Evolutionary conservation across 2,797 vertebrate species (phyloP).

Genomic region (Cirrhinus molitorella): DNA sequence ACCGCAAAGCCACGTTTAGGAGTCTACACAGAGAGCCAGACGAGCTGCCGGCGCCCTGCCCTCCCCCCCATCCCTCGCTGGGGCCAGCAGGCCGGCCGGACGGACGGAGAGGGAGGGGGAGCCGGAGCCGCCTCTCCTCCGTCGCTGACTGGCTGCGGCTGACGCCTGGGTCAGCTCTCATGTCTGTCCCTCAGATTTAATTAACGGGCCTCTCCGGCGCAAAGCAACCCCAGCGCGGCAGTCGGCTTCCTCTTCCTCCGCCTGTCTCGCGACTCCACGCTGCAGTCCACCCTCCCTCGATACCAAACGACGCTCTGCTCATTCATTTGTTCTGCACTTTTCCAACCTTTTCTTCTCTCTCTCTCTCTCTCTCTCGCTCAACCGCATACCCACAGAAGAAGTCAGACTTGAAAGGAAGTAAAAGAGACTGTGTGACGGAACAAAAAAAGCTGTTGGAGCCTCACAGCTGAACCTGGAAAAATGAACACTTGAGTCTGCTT

Average conservation of each 20-base stretch:
- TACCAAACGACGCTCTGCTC: slow-evolving; percentile 70
- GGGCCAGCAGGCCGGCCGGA: slow-evolving; percentile 61
- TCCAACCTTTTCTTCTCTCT: slow-evolving; percentile 65
- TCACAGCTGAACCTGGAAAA: slow-evolving; percentile 56
- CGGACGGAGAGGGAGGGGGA: slow-evolving; percentile 68
- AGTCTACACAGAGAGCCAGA: slow-evolving; percentile 79
- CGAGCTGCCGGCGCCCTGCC: slow-evolving; percentile 78
- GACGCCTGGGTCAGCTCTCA: slow-evolving; percentile 79
- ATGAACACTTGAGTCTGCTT: slow-evolving; percentile 21
- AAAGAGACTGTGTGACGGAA: slow-evolving; percentile 61
- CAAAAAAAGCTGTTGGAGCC: slow-evolving; percentile 43
- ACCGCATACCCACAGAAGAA: slow-evolving; percentile 60
- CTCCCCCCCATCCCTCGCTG: slow-evolving; percentile 56
- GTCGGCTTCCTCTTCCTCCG: slow-evolving; percentile 70
- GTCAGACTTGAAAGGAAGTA: slow-evolving; percentile 63
- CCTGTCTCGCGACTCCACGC: slow-evolving; percentile 65
- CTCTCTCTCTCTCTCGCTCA: slow-evolving; percentile 56
- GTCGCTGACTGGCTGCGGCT: slow-evolving; percentile 58
- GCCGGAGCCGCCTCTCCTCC: slow-evolving; percentile 38
- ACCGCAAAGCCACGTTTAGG: slow-evolving; percentile 81
- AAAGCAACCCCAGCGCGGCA: slow-evolving; percentile 54
- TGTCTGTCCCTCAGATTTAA: slow-evolving; percentile 86
- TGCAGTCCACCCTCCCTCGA: slow-evolving; percentile 73
- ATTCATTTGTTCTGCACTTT: slow-evolving; percentile 73
- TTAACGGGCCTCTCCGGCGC: slow-evolving; percentile 81